Base-by-base conservation (phyloP, 2,888 invertebrate genomes). In the Diaphora mendica region DNA sequence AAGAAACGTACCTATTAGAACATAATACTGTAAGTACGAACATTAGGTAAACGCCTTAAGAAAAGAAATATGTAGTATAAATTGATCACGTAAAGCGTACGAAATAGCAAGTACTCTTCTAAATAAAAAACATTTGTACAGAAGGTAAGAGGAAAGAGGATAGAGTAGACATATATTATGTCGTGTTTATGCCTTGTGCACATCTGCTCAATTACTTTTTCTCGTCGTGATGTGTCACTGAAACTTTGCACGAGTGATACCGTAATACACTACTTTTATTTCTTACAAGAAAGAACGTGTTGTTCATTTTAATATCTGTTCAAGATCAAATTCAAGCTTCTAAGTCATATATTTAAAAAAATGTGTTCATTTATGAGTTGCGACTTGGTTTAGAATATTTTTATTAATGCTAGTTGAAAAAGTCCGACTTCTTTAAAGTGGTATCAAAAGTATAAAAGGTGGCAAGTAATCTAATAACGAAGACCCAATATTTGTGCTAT, bases 121-220 rank as follows among this genome's bases (percentile, higher is more conserved):
- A 55, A 55, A 55, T 55, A 55, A 55, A 23, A 55, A 55, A n/a
- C n/a, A 55, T 55, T 55, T 62, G 15, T 7, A 62, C 5, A 59
- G 59, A 62, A 64, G 48, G 70, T 26, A 13, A n/a, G 35, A 64
- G 44, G 30, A 35, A 13, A n/a, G 35, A 64, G 44, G 30, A 35
- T 39, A 69, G 55, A 44, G 17, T 78, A 71, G 74, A 79, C 66
- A 70, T 68, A 66, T 67, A 51, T 62, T 30, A 62, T 72, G 74
- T 76, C 65, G 59, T 72, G 73, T 77, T 77, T 74, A 80, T 76
- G 68, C 51, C 65, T 68, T 44, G 77, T 73, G 72, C 77, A 81
- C 82, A 79, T 79, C 77, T 80, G 77, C 69, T 59, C 70, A 71
- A 74, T 39, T 26, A 68, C 62, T n/a, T 68, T 39, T 44, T 35